phyloP scores from a whole-genome alignment of 2,113 vertebrate genomes.

The Ramphastos sulfuratus region DNA sequence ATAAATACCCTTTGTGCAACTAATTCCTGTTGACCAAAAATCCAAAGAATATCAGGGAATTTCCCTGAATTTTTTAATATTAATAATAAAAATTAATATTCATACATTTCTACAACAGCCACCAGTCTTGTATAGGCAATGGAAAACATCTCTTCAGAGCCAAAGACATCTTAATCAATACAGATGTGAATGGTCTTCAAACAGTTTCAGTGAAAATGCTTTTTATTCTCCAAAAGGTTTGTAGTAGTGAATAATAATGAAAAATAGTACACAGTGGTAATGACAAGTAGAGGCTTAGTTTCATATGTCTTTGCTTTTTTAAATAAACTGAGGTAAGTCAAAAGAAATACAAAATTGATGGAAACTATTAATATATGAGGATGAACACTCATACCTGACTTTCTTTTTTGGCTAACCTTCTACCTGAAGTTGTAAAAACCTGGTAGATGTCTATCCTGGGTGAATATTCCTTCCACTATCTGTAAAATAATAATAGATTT shows the following conservation, averaged over 20 bases:
- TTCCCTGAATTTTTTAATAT: too few species aligned
- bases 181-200: neutral
- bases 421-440: neutral
- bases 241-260: neutral
- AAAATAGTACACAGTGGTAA: neutral
- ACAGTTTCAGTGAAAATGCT: neutral
- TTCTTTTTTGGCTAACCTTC: neutral
- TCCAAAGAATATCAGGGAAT: too few species aligned
- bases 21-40: too few species aligned
- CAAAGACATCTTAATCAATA: neutral
- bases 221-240: neutral
- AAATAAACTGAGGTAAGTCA: neutral
- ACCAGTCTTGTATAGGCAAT: neutral
- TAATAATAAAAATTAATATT: too few species aligned
- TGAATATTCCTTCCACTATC: neutral
- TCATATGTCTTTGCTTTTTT: neutral
- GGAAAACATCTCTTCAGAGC: neutral
- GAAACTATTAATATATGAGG: neutral
- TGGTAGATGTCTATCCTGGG: neutral
- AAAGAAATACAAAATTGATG: neutral
- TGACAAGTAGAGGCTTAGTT: neutral
- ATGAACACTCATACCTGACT: neutral
- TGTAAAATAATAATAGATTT: neutral
- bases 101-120: too few species aligned
- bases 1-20: too few species aligned